Evolutionary conservation across 1,140 invertebrate species (phyloP), one percentile per base, ranked within the genome.

Genomic region (Augochlora pura): DNA sequence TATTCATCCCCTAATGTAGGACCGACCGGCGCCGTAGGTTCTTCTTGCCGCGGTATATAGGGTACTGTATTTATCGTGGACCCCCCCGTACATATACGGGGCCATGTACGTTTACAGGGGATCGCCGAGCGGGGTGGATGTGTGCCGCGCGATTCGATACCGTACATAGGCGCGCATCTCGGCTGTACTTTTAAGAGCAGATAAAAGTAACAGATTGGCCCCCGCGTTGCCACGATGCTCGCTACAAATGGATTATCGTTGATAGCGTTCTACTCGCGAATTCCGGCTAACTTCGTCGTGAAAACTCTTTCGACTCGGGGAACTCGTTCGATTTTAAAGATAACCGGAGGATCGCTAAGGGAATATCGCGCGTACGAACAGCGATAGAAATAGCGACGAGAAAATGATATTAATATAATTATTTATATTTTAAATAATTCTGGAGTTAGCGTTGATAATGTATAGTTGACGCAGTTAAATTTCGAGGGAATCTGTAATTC

Each of bases 1-100:
- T 90, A 90, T 90, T 90, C 87, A 90, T 90, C 85, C 87, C 87
- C 85, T 86, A 85, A 84, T 87, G 81, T 82, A 83, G 81, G 81
- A 65, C 78, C 87, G 63, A 73, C 60, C 77, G 57, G 67, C 73
- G 57, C 62, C 78, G 80, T 77, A 71, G 80, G 60, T 66, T 77
- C 69, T 86, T 38, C 67, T 42, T 21, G 67, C 73, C 46, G 64
- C 52, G 38, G 80, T 86, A 86, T 85, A 85, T 86, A 86, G 83
- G 84, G 76, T 86, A 73, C 32, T 71, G 77, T 73, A 79, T 79
- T 79, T 79, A 79, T 79, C 71, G 77, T 46, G 76, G 54, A 78
- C 60, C 42, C 71, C 60, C 42, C 71, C 54, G 67, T 74, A 65
- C 42, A 79, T 71, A 32, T 71, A 32, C 25, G 5, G 21, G 21